Percentiles rank a stretch among this genome's conserved stretches.
Evolutionary conservation across 2,113 vertebrate species (phyloP).

Genomic region (Meles meles): DNA sequence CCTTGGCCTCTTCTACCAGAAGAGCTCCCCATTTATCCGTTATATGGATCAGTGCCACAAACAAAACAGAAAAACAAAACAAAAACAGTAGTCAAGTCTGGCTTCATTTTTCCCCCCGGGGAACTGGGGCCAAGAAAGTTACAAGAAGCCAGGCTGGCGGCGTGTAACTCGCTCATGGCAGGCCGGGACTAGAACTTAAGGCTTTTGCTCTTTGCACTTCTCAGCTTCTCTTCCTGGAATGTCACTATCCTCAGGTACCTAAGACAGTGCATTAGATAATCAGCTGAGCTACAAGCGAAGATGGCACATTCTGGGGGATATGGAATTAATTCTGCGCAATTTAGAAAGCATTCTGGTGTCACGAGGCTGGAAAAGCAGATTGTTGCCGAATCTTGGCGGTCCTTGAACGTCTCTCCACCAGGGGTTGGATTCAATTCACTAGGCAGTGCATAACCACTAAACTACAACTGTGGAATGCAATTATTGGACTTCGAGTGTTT

Average conservation of each 20-base stretch:
- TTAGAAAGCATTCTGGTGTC: background rate
- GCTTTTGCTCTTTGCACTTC: background rate
- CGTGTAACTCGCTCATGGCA: background rate
- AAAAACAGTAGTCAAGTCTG: background rate
- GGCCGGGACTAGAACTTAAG: background rate
- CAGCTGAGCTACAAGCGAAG: background rate
- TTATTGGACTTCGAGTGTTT: background rate
- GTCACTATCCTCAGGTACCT: background rate
- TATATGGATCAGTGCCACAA: background rate
- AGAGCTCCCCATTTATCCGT: background rate
- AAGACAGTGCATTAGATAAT: background rate
- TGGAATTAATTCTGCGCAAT: background rate
- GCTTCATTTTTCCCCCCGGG: background rate
- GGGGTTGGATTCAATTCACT: background rate
- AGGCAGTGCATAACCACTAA: background rate
- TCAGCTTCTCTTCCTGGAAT: background rate
- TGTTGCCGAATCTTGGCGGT: background rate
- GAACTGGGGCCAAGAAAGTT: background rate
- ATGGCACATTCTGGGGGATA: background rate
- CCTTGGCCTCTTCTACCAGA: background rate
- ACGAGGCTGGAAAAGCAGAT: background rate
- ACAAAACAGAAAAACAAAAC: background rate
- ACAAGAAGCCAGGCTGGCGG: accelerated
- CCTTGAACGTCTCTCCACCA: background rate
- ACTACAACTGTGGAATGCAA: background rate